These are phyloP conservation scores for Euproctis similis DNA, from an alignment of 2,888 invertebrate species.

Conservation along the genomic window DNA sequence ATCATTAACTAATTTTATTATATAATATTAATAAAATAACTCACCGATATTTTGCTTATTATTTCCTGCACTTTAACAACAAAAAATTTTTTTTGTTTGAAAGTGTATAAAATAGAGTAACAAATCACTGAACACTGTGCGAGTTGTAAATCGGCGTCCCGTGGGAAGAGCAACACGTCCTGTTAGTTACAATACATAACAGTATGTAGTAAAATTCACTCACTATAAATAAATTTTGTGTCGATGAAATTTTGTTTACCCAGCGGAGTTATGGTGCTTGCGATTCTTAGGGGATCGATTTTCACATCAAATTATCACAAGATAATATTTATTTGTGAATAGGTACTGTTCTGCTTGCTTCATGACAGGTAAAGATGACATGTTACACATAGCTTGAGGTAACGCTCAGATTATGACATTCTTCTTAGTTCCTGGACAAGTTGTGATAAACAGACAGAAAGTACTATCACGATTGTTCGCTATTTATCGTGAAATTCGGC, in stretches of 20 bases:
- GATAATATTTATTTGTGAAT: no score
- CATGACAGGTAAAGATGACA: no score
- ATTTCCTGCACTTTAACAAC: background rate
- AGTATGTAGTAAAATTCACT: slow-evolving; percentile 26
- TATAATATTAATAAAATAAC: background rate
- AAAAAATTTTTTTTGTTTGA: background rate
- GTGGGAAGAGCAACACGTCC: slow-evolving; percentile 11
- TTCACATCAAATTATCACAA: slow-evolving; percentile 6
- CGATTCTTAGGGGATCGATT: slow-evolving; percentile 12
- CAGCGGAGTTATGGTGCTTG: slow-evolving; percentile 21
- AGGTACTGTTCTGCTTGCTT: no score
- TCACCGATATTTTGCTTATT: background rate
- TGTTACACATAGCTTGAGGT: no score
- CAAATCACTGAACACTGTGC: slow-evolving; percentile 1
- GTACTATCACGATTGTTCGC: no score
- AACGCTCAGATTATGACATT: no score
- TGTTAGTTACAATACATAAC: slow-evolving; percentile 12
- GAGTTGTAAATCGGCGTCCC: slow-evolving; percentile 4
- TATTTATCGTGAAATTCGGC: no score
- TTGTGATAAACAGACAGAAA: no score
- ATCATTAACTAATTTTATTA: no score
- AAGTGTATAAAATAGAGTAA: background rate
- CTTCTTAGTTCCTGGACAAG: no score
- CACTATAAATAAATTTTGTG: slow-evolving; percentile 40
- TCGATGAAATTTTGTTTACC: slow-evolving; percentile 40